Evolutionary conservation across 53 echinoderm and acorn worm species (phyloP), one percentile per base, ranked within the genome.

Genomic region (Astropecten irregularis): DNA sequence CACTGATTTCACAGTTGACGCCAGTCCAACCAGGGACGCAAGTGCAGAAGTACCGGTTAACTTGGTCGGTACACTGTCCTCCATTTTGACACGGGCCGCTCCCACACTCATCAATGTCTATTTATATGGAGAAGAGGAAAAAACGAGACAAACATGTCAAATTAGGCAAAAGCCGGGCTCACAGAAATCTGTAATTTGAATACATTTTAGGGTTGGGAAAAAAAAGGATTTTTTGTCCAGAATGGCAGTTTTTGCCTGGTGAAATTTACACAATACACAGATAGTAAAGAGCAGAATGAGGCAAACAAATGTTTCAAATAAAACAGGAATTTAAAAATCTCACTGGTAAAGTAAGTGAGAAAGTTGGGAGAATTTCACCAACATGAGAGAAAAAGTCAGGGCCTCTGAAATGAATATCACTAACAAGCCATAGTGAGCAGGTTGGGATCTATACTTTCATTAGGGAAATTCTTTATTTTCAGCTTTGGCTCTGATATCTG

Each of bases 1-100:
- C 49, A 81, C 66, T 49, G 64, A 49, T 39, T 74, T 74, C 74
- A 27, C 74, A 74, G 56, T 74, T 74, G 40, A 64, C 37, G 16
- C 64, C 64, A 19, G 44, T 42, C 9, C 19, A 68, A 1, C 68
- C 73, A 8, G 37, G 6, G 0, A 50, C 16, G 42, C 85, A 85
- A 18, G 30, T 28, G 40, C 85, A 85, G 36, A 49, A 47, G 29
- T 73, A 85, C 22, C 62, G 46, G 52, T 85, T 85, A 54, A 54
- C 37, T 3, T 33, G 19, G n/a, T 73, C 55, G 11, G 21, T 22
- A 35, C 73, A 73, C 19, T 31, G n/a, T 0, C 73, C 73, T 8
- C 64, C 64, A 22, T 73, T 73, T 4, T 48, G 3, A 31, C 73
- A 73, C 20, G 36, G 73, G 10, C 22, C 13, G 10, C 20, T 21